Evolutionary conservation across 2,888 invertebrate species (phyloP).

Genomic region (Lacanobia wlatinum): DNA sequence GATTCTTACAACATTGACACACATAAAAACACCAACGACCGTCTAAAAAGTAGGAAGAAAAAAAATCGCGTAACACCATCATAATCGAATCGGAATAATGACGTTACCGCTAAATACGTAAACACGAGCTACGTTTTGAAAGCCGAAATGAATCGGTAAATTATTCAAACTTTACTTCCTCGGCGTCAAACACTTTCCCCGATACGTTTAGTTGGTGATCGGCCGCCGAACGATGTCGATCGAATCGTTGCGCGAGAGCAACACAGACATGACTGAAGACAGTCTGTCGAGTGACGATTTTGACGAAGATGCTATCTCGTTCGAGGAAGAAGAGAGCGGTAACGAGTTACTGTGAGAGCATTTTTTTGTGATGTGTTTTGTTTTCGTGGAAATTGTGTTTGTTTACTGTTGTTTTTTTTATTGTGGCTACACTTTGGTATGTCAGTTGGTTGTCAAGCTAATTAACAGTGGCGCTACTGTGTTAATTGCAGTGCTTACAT

Average conservation of each 20-base stretch:
- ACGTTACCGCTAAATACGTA: slow-evolving; percentile 60
- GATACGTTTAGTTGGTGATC: slow-evolving; percentile 74
- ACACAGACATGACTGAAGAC: slow-evolving; percentile 80
- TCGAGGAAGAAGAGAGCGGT: slow-evolving; percentile 64
- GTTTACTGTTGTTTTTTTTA: slow-evolving; percentile 43
- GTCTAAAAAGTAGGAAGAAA: slow-evolving; percentile 43
- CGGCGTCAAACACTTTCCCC: slow-evolving; percentile 68
- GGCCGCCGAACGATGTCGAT: slow-evolving; percentile 74
- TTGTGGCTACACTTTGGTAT: slow-evolving; percentile 48
- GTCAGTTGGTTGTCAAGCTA: slow-evolving; percentile 52
- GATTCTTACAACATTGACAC: slow-evolving; percentile 56
- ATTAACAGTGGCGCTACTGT: slow-evolving; percentile 47
- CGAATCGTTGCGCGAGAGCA: slow-evolving; percentile 66
- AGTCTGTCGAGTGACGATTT: slow-evolving; percentile 77
- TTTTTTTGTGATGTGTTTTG: slow-evolving; percentile 59
- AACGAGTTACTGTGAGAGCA: slow-evolving; percentile 76
- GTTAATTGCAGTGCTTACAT: slow-evolving; percentile 27
- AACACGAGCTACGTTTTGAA: slow-evolving; percentile 67
- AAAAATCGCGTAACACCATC: slow-evolving; percentile 53
- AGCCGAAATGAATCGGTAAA: slow-evolving; percentile 72
- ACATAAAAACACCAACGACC: slow-evolving; percentile 33
- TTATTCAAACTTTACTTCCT: slow-evolving; percentile 74
- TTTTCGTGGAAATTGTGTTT: slow-evolving; percentile 58
- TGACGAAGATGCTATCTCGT: slow-evolving; percentile 46
- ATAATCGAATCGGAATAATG: slow-evolving; percentile 55